Base-by-base conservation (phyloP, 2,113 vertebrate species). In the Mastomys natalensis region DNA sequence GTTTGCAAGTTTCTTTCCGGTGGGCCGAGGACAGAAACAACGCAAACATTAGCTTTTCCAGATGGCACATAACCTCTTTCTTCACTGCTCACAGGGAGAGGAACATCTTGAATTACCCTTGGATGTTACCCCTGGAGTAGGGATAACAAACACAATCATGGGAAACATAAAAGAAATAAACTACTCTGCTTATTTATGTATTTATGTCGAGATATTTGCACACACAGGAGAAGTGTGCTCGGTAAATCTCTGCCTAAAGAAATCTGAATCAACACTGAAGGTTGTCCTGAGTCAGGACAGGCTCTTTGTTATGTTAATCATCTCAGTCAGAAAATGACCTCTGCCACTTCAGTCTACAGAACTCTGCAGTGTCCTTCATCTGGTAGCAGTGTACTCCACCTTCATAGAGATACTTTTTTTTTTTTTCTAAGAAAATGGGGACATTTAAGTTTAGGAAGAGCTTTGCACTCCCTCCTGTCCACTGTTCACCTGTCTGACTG, bases 351-450 rank as follows among this genome's bases (percentile, higher is more conserved):
- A 11, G 24, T n/a, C 66, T 16, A 58, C 34, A 31, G n/a, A 53
- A 70, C n/a, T 51, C 82, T 40, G 2, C n/a, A 74, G 15, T 21
- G n/a, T 16, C 43, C 70, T 97, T 93, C 84, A 51, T 94, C 80
- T 90, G 70, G 34, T 43, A 86, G 34, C 17, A n/a, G 2, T 10
- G 31, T 2, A 43, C 16, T n/a, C 40, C 48, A 15, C 64, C 40
- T 15, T 86, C 40, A 13, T 1, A 43, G 74, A 94, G 74, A 48
- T 10, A 55, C 4, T 88, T 96, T 95, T 90, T 84, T 21, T 84
- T 21, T 51, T 53, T 29, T 64, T 12, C 77, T 93, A 58, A 95
- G 93, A 93, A 91, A 91, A 88, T 37, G 84, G 85, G 45, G 76
- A 48, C 72, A 80, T 48, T 43, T 90, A 80, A 26, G 15, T 58